Base-by-base conservation (phyloP, 2,888 invertebrate genomes). In the Phengaris alcon region DNA sequence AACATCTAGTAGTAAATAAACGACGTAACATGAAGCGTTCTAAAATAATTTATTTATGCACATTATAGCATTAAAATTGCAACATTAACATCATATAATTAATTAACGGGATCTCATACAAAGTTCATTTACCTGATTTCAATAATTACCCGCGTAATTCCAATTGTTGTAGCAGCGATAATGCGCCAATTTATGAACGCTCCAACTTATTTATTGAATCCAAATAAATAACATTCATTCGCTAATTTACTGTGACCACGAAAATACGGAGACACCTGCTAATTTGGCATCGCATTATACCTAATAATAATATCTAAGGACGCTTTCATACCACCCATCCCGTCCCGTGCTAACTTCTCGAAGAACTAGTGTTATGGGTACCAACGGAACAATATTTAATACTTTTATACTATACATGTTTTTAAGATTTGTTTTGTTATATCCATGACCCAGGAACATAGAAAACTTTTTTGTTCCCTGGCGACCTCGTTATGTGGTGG, bases 41-140 rank as follows among this genome's bases (percentile, higher is more conserved):
- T 57, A n/a, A 13, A 8, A 57, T 57, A 57, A 15, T 57, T 22
- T 15, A 57, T 57, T 57, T 15, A 57, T n/a, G 15, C 54, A 57
- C 46, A 46, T 68, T 46, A 46, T 44, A 13, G 3, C 8, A 48
- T n/a, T 48, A 15, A 15, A 69, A 46, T 48, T 8, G n/a, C n/a
- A 46, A 69, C 44, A 13, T 48, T 13, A 59, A 59, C 15, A 59
- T n/a, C 48, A n/a, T n/a, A 69, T 69, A 48, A 46, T 48, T 69
- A 48, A 46, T 69, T 48, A 69, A 48, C 48, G n/a, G 13, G 46
- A 13, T 69, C 48, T 9, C 68, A 48, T 64, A 44, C 77, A 77
- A 70, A 73, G 74, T 74, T 64, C 12, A 74, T 59, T 74, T 74
- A 51, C 59, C 22, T 51, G 52, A 70, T 70, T 70, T 15, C 46